Base-by-base conservation (phyloP, 2,797 vertebrate species). In the Typhlichthys eigenmanni region DNA sequence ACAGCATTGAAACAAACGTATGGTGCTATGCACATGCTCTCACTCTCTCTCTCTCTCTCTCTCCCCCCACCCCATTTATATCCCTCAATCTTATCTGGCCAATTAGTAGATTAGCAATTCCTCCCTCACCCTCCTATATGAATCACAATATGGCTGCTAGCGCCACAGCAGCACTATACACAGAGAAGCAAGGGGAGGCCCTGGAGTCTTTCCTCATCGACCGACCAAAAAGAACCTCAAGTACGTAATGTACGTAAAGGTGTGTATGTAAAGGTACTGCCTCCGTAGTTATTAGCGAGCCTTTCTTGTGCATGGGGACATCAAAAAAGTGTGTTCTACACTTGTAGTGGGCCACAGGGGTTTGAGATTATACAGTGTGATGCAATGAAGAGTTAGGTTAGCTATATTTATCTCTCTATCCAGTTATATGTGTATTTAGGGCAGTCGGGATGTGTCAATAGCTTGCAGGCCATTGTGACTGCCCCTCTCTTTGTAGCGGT, bases 81-180 rank as follows among this genome's bases (percentile, higher is more conserved):
- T 67, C 78, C 58, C 52, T 68, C 67, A 66, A 1, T 43, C 48
- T 50, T 19, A 46, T 47, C 12, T 8, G 16, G 57, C 38, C 38
- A 58, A 46, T 58, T 58, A 46, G 45, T 43, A 58, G 16, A 3
- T 45, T 16, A 58, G 43, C 45, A 47, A 16, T 47, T 50, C 69
- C 63, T 86, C 62, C 66, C 66, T 67, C 57, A 55, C 55, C 24
- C 54, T 52, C 24, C 52, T 52, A 57, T 68, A 81, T 82, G 63
- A 85, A 81, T 87, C 84, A 77, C 75, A 81, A 59, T 69, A 71
- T 70, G 62, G 79, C 68, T 71, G 58, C 67, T 58, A 71, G 79
- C 63, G 69, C 72, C 47, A 69, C 52, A 29, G 4, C 24, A 29
- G 24, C 24, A 4, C 24, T 29, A 29, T 29, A 29, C 24, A 29